Base-by-base conservation (phyloP, 2,113 vertebrate species). In the Emydura subglobosa region DNA sequence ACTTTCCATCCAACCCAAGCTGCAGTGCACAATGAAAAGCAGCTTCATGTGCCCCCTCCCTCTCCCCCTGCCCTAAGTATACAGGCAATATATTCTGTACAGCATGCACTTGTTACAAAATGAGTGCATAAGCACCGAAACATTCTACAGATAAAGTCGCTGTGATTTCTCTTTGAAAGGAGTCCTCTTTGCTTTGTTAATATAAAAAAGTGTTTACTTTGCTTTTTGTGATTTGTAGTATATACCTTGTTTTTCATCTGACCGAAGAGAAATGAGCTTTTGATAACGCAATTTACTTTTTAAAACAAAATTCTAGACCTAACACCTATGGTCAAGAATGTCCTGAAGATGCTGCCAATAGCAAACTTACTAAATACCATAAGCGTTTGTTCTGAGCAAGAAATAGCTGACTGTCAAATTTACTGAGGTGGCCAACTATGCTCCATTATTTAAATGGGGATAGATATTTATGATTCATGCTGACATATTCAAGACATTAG, bases 31-130 rank as follows among this genome's bases (percentile, higher is more conserved):
- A n/a, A 85, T 81, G 96, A 61, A 42, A 92, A 92, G 96, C 97
- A 95, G 97, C 97, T 95, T 29, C 89, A 19, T 59, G 85, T 74
- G n/a, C 55, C 47, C 90, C 27, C 86, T 24, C 39, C 79, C 89
- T 79, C 55, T 6, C 91, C 82, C 87, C 31, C 68, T 68, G 1
- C 59, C 54, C 76, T 11, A 3, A 39, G 86, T 83, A 59, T 87
- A 79, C 96, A 97, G 96, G 97, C 97, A 95, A 93, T 92, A 89
- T 74, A 44, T 76, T 95, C 89, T 98, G n/a, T 96, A 98, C 97
- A 98, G 96, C 98, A 98, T 98, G 98, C 98, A 96, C 97, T 95
- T 51, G 42, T 24, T 95, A 96, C 94, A 97, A 97, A 97, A 96
- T 51, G 3, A 96, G 97, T 79, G 95, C 91, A 29, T 27, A 74